Conservation (phyloP, 35 echinoderm and acorn worm genomes). For the Eucidaris tribuloides region DNA sequence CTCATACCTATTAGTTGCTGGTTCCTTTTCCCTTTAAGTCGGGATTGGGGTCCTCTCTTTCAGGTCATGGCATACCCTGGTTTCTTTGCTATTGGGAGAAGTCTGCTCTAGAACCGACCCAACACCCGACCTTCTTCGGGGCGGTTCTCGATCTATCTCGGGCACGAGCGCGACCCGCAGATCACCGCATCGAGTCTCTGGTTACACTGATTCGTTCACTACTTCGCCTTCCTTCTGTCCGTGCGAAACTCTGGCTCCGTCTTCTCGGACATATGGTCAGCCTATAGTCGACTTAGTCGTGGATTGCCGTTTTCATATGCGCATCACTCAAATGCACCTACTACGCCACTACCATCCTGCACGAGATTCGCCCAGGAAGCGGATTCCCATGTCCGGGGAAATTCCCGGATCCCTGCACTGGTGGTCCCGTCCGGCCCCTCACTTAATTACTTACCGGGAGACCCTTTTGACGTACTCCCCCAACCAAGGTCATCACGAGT, state of each 20-base stretch:
- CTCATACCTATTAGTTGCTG: no score
- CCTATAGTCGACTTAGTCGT: conserved; percentile 40
- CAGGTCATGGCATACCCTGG: not conserved
- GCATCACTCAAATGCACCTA: conserved; percentile 38
- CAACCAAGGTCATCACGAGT: not conserved
- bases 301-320: conserved; percentile 24
- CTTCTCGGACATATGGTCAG: conserved; percentile 41
- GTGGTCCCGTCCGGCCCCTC: not conserved
- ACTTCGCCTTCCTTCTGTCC: not conserved
- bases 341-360: conserved; percentile 9
- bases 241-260: not conserved
- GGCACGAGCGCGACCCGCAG: not conserved
- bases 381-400: not conserved
- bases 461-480: not conserved
- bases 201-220: not conserved
- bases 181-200: not conserved
- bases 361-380: not conserved
- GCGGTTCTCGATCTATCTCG: not conserved
- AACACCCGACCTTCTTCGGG: conserved; percentile 2
- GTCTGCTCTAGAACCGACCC: conserved; percentile 3
- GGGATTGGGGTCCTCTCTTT: not conserved
- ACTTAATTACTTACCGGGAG: not conserved
- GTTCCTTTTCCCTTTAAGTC: not conserved
- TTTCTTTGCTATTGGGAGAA: conserved; percentile 37
- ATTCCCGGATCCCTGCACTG: not conserved